Evolutionary conservation across 2,113 vertebrate species (phyloP).

Genomic region (Panurus biarmicus): DNA sequence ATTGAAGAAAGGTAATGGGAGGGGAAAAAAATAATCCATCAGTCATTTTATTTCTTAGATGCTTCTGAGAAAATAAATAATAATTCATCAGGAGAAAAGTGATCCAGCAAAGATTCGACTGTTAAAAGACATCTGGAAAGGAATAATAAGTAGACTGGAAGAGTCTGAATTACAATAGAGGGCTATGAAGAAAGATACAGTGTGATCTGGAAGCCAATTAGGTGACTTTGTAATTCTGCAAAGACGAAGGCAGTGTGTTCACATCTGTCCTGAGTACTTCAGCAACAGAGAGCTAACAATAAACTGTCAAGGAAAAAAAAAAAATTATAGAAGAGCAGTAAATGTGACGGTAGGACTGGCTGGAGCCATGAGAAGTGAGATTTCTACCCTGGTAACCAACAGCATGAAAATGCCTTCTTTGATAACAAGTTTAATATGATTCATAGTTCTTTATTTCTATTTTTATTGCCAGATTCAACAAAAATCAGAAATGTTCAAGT

Average conservation of each 20-base stretch:
- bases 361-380: constrained; percentile 3
- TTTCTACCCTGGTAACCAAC: background rate
- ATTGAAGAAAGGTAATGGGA: constrained; percentile 3
- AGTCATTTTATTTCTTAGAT: constrained; percentile 25
- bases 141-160: background rate
- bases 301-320: constrained; percentile 4
- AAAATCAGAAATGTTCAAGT: background rate
- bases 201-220: background rate
- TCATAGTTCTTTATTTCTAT: background rate
- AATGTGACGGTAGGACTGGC: background rate
- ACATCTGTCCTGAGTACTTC: background rate
- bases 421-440: background rate
- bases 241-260: background rate
- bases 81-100: background rate
- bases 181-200: background rate
- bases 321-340: background rate
- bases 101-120: background rate
- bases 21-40: background rate
- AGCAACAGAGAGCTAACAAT: constrained; percentile 1
- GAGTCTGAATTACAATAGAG: background rate
- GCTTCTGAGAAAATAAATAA: constrained; percentile 23
- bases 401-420: background rate
- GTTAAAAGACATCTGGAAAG: background rate
- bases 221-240: background rate
- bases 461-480: background rate